phyloP scores from a whole-genome alignment of 2,888 invertebrate species.

The Conchocele bisecta region DNA sequence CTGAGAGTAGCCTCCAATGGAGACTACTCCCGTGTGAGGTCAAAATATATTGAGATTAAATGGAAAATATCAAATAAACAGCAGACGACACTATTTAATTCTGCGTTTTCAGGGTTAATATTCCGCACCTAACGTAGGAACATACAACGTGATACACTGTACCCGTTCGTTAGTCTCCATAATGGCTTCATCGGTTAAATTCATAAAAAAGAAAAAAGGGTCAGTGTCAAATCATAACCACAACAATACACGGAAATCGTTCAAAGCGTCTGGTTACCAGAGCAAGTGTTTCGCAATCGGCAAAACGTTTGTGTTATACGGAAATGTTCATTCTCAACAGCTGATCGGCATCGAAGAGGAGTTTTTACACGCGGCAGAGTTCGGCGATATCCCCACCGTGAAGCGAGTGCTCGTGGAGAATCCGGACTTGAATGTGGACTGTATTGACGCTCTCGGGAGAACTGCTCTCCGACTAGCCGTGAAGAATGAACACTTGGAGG shows the following conservation, averaged over 20 bases:
- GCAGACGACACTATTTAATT: no score
- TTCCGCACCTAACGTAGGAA: no score
- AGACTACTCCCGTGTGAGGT: no score
- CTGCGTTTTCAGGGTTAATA: no score
- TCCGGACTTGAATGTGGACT: conserved; percentile 76
- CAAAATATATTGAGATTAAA: no score
- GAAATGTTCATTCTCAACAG: conserved; percentile 59
- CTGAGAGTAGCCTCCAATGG: no score
- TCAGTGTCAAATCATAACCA: not conserved
- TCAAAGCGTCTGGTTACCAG: not conserved
- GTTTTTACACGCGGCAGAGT: conserved; percentile 79
- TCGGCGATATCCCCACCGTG: conserved; percentile 78
- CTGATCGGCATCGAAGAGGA: conserved; percentile 76
- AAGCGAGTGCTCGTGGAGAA: conserved; percentile 68
- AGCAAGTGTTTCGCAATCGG: conserved; percentile 15
- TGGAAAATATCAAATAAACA: no score
- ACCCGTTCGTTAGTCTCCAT: no score
- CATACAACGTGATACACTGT: no score
- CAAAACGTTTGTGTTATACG: conserved; percentile 29
- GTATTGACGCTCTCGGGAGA: conserved; percentile 78
- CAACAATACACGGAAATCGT: not conserved
- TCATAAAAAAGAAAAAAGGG: not conserved
- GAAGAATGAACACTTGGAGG: conserved; percentile 81
- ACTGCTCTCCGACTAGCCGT: conserved; percentile 79
- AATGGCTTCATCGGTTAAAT: not conserved